These are phyloP conservation scores for Artibeus lituratus DNA, from an alignment of 2,797 vertebrate species.

Conservation along the genomic window DNA sequence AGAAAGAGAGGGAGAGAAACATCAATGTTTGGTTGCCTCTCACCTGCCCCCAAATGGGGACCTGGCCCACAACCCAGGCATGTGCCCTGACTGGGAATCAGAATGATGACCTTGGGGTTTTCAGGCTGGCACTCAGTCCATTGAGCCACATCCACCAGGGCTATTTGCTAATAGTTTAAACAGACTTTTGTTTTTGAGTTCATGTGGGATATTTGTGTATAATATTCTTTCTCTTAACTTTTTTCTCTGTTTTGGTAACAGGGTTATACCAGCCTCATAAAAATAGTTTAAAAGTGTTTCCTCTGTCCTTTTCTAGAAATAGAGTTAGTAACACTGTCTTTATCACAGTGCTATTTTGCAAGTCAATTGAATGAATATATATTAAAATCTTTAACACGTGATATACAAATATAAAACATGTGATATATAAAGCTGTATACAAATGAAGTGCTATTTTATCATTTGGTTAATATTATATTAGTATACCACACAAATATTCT, in stretches of 20 bases:
- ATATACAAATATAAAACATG: background rate
- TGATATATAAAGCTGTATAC: background rate
- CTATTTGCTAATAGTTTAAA: background rate
- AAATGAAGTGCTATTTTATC: background rate
- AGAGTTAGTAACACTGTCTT: background rate
- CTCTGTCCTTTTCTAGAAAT: background rate
- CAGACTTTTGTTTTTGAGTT: background rate
- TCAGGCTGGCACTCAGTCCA: no score
- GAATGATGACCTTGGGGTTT: no score
- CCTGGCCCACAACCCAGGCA: no score
- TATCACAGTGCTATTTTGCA: background rate
- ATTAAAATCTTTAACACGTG: background rate
- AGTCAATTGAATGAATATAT: background rate
- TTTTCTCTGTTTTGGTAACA: background rate
- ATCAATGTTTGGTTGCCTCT: no score
- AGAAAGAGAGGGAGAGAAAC: no score
- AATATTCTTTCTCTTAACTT: background rate
- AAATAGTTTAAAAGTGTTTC: background rate
- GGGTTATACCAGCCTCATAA: background rate
- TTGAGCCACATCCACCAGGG: no score
- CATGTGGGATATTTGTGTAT: background rate
- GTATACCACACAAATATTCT: background rate
- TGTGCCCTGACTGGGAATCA: no score
- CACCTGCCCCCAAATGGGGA: no score
- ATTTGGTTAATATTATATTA: background rate